Conservation (phyloP, 1,140 invertebrate genomes). For the Oryzaephilus surinamensis region DNA sequence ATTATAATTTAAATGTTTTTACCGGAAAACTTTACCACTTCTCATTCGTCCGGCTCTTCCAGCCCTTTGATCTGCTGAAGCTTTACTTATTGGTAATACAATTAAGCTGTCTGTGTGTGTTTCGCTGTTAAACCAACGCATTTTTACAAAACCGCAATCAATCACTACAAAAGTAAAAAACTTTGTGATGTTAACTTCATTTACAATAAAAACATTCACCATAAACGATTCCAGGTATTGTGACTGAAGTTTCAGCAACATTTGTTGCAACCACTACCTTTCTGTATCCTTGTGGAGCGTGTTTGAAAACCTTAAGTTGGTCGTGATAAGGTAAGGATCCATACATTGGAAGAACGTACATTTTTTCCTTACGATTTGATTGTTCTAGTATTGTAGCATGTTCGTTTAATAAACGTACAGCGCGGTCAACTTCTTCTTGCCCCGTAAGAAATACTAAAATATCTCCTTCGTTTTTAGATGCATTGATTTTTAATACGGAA, state of each 20-base stretch:
- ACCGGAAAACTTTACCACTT: constrained; percentile 74
- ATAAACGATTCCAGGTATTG: constrained; percentile 77
- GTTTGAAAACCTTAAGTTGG: constrained; percentile 82
- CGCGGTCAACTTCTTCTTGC: constrained; percentile 79
- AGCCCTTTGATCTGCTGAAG: constrained; percentile 83
- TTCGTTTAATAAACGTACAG: constrained; percentile 54
- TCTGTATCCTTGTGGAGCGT: constrained; percentile 57
- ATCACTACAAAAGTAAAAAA: constrained; percentile 56
- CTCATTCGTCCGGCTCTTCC: constrained; percentile 81
- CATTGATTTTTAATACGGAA: constrained; percentile 82
- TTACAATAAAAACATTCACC: constrained; percentile 41
- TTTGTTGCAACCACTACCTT: constrained; percentile 96
- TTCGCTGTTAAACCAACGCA: constrained; percentile 78
- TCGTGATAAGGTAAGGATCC: constrained; percentile 75
- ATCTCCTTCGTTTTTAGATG: constrained; percentile 71
- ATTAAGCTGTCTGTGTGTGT: constrained; percentile 79
- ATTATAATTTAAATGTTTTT: constrained; percentile 5
- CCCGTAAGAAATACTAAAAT: constrained; percentile 92
- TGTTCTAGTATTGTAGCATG: constrained; percentile 43
- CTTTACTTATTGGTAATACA: constrained; percentile 75
- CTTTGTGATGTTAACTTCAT: not conserved
- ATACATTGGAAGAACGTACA: constrained; percentile 86
- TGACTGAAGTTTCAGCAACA: constrained; percentile 93
- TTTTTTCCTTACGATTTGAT: constrained; percentile 40
- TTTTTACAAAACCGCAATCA: constrained; percentile 95